Evolutionary conservation across 2,113 vertebrate genomes (phyloP), one percentile per base, ranked within the genome.

Genomic region (Gymnobelideus leadbeateri): DNA sequence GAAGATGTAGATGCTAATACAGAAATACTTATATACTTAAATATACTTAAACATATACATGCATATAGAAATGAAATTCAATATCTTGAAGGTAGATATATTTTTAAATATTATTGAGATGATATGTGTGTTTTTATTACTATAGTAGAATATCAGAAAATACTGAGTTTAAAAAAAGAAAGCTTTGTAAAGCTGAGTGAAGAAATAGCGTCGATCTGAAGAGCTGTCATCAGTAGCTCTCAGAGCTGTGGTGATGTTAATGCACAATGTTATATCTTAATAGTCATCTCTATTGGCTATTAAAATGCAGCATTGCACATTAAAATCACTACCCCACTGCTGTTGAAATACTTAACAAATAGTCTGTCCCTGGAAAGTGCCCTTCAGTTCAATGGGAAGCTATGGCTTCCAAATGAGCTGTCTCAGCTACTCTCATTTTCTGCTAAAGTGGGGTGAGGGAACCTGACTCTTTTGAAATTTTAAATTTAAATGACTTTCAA

Each of bases 231-330:
- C 89, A 97, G 53, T 77, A 14, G 0, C 89, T 26, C 46, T 92
- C 91, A 77, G 46, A 93, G 91, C 21, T 23, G 94, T 46, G 10
- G 90, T 84, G 91, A 98, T 96, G 94, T 89, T 97, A 96, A 97
- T 95, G 53, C 91, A 96, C 50, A 94, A 94, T 95, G 92, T 92
- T 92, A 91, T 97, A 96, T 95, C 95, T 96, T 97, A 97, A 97
- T 92, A 98, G 96, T 24, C 46, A 97, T 96, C 92, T 97, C 95
- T 96, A 96, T 54, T 97, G 96, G 37, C 95, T 97, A 94, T 97
- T 98, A 97, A 98, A 97, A 97, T 97, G 89, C 93, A 96, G 94
- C 92, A 92, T 95, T 95, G 31, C 77, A 89, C 91, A 96, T 98
- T 97, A 97, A 96, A 97, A 97, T 97, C 94, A 93, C 89, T 92